These are phyloP conservation scores for Diceros bicornis DNA, from an alignment of 2,797 vertebrate species.

Conservation along the genomic window DNA sequence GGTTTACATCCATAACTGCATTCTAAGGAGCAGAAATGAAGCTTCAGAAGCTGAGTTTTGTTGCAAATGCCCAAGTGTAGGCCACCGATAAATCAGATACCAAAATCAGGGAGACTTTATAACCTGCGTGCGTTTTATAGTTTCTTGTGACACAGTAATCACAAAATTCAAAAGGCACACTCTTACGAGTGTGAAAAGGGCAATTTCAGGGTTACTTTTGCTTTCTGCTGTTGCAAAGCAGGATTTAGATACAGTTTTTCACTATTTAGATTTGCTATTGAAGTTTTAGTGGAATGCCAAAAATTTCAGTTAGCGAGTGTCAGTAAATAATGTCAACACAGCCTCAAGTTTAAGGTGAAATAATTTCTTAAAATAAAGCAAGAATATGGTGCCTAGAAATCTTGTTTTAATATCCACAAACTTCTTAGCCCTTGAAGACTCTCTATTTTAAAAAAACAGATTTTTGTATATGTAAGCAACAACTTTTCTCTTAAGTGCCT, in stretches of 20 bases:
- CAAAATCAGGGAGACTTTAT: conserved; percentile 1
- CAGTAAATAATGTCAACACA: background rate
- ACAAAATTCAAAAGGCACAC: conserved; percentile 50
- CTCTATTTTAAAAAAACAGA: conserved; percentile 25
- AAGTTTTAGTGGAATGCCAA: background rate
- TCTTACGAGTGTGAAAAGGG: conserved; percentile 44
- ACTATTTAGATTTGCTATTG: conserved; percentile 68
- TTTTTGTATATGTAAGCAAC: background rate
- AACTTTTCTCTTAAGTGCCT: background rate
- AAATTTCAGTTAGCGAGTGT: background rate
- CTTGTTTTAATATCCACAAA: background rate
- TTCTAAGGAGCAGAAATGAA: background rate
- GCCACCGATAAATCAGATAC: background rate
- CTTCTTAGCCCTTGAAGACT: background rate
- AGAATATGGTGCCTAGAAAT: background rate
- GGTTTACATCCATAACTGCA: background rate
- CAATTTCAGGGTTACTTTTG: conserved; percentile 59
- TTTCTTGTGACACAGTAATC: conserved; percentile 26
- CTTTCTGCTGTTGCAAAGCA: background rate
- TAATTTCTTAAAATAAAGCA: background rate
- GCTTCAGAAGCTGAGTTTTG: background rate
- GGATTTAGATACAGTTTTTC: conserved; percentile 56
- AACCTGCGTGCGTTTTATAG: background rate
- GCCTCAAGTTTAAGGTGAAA: background rate
- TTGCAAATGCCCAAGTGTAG: background rate